These are phyloP conservation scores for Caenorhabditis plicata DNA, from an alignment of 2,888 invertebrate genomes.

Conservation along the genomic window DNA sequence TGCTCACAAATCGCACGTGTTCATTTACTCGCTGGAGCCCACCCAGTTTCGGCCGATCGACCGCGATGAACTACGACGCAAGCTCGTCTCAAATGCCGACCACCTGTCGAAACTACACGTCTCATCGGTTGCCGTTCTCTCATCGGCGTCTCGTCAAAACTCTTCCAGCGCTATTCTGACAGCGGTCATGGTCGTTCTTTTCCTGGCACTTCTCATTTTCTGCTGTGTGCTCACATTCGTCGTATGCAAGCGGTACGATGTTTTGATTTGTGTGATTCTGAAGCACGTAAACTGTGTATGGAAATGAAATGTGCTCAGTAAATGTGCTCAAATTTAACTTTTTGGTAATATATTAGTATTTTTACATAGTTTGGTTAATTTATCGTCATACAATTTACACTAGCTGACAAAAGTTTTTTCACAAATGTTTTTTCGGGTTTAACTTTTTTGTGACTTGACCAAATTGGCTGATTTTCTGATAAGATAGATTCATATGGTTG, in stretches of 20 bases:
- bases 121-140: slow-evolving; percentile 17
- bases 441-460: no score
- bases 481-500: no score
- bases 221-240: slow-evolving; percentile 25
- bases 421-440: no score
- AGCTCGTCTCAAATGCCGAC: slow-evolving; percentile 6
- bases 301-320: no score
- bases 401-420: no score
- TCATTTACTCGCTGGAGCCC: slow-evolving; percentile 54
- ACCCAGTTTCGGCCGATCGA: slow-evolving; percentile 40
- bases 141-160: slow-evolving; percentile 5
- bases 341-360: no score
- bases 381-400: no score
- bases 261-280: slow-evolving; percentile 1
- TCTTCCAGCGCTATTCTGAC: slow-evolving; percentile 12
- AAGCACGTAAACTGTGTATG: slow-evolving; percentile 1
- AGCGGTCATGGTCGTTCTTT: slow-evolving; percentile 4
- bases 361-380: no score
- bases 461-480: no score
- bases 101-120: slow-evolving; percentile 10
- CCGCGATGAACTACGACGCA: slow-evolving; percentile 30
- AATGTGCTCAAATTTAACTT: no score
- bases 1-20: slow-evolving; percentile 42
- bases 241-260: background rate
- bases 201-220: slow-evolving; percentile 23